phyloP scores from a whole-genome alignment of 2,888 invertebrate species.

The Thecophora atra region DNA sequence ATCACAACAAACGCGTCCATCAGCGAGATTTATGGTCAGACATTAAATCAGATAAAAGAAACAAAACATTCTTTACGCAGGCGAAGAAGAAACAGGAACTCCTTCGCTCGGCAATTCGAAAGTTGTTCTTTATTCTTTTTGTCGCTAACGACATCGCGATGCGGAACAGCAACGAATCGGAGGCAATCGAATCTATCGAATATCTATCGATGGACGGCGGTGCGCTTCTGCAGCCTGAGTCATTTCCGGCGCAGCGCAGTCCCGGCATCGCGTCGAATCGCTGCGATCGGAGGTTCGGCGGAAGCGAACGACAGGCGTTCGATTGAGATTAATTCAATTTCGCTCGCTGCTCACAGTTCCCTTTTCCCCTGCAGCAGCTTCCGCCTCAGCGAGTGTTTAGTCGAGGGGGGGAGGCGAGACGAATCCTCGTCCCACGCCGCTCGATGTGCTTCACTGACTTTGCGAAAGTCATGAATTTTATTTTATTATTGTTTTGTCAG shows the following conservation, averaged over 20 bases:
- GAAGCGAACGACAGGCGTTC: constrained; percentile 62
- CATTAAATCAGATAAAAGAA: constrained; percentile 28
- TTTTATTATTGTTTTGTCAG: constrained; percentile 42
- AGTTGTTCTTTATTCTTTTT: constrained; percentile 35
- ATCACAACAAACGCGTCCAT: constrained; percentile 29
- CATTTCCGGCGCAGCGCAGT: constrained; percentile 19
- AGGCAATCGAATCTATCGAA: constrained; percentile 26
- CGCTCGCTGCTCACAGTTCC: constrained; percentile 40
- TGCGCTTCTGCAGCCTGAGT: background rate
- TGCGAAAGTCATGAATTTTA: constrained; percentile 58
- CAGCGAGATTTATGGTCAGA: constrained; percentile 47
- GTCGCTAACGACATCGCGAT: constrained; percentile 50
- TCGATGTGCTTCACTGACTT: constrained; percentile 48
- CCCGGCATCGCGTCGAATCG: constrained; percentile 20
- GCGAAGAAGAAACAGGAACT: background rate
- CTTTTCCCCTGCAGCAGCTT: constrained; percentile 18
- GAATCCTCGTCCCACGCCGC: constrained; percentile 47
- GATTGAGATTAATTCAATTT: constrained; percentile 66
- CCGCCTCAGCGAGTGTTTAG: too few species aligned
- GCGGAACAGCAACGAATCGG: constrained; percentile 46
- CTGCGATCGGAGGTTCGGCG: constrained; percentile 34
- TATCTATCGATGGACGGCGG: constrained; percentile 13
- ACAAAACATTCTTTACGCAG: constrained; percentile 29
- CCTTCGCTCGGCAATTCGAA: constrained; percentile 4
- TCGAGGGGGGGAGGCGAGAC: too few species aligned